Evolutionary conservation across 2,113 vertebrate genomes (phyloP), one percentile per base, ranked within the genome.

Genomic region (Mormoops blainvillei): DNA sequence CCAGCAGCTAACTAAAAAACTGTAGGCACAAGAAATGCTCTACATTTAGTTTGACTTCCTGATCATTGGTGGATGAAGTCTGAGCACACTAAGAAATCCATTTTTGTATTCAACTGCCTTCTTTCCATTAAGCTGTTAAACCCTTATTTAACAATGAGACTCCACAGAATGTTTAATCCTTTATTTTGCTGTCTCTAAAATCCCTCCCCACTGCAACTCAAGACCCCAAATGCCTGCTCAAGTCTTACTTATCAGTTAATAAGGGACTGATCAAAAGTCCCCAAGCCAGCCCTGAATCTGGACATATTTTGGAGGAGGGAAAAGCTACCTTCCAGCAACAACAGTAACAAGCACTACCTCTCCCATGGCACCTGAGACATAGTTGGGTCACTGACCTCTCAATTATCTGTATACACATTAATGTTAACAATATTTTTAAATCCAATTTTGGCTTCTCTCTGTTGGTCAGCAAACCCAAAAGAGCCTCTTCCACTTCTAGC

Each of bases 121-220:
- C 81, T 84, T 81, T 78, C 91, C 22, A 1, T 38, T 33, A 95
- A 33, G 36, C 45, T 82, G 22, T 87, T 86, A 95, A 93, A 71
- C 8, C 18, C 73, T 20, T 13, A 13, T 38, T 92, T 74, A 85
- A 43, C 81, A 82, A 84, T 45, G 31, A 91, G 54, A 78, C 19
- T 85, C 41, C 54, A 50, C 24, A 89, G 77, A 33, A 81, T 58
- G 26, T 65, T 89, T 61, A 96, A 81, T 83, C 33, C 81, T 86
- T 54, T 71, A 80, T 84, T 88, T 85, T 87, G 45, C 54, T 74
- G 38, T 87, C 36, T 94, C 78, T 48, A 94, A 95, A 87, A 56
- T 54, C 24, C 52, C 77, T 82, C 20, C 61, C 54, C n/a, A 73
- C 14, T 20, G 33, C 38, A 93, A 73, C 70, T 26, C 26, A 84